Conservation (phyloP, 1,140 invertebrate species). For the Sminthurinus signatus region DNA sequence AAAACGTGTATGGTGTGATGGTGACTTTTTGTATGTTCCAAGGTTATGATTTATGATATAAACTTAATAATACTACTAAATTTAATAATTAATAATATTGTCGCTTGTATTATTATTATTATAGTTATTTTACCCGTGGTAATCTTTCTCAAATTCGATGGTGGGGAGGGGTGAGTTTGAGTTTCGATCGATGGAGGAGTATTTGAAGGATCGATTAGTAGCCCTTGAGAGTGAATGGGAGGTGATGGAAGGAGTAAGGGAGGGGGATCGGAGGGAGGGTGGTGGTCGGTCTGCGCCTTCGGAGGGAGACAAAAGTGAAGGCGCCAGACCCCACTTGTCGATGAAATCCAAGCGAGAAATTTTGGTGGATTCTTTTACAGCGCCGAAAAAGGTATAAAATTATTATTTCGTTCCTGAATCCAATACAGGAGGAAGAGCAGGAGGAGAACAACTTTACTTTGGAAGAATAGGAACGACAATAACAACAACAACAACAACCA, state of each 20-base stretch:
- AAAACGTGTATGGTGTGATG: too few species aligned
- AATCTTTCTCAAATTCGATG: constrained; percentile 29
- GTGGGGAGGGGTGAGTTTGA: constrained; percentile 14
- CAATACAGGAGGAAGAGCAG: too few species aligned
- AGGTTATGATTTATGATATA: too few species aligned
- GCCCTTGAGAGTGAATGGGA: constrained; percentile 37
- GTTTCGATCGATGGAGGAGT: constrained; percentile 29
- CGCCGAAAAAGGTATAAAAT: too few species aligned
- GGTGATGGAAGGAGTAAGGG: constrained; percentile 41
- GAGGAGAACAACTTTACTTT: too few species aligned
- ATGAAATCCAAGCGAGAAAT: constrained; percentile 92
- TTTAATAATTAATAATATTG: too few species aligned
- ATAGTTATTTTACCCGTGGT: constrained; percentile 31
- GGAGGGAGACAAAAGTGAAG: constrained; percentile 59
- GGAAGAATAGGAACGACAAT: too few species aligned
- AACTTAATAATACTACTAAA: too few species aligned
- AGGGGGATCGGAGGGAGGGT: constrained; percentile 65
- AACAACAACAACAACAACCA: too few species aligned
- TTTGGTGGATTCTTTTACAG: constrained; percentile 55
- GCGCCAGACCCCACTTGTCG: constrained; percentile 91
- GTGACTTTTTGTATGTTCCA: too few species aligned
- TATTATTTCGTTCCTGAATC: too few species aligned
- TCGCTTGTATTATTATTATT: too few species aligned
- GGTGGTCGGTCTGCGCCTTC: constrained; percentile 70
- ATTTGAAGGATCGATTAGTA: constrained; percentile 34